Base-by-base conservation (phyloP, 2,888 invertebrate genomes). In the Agrochola lota region DNA sequence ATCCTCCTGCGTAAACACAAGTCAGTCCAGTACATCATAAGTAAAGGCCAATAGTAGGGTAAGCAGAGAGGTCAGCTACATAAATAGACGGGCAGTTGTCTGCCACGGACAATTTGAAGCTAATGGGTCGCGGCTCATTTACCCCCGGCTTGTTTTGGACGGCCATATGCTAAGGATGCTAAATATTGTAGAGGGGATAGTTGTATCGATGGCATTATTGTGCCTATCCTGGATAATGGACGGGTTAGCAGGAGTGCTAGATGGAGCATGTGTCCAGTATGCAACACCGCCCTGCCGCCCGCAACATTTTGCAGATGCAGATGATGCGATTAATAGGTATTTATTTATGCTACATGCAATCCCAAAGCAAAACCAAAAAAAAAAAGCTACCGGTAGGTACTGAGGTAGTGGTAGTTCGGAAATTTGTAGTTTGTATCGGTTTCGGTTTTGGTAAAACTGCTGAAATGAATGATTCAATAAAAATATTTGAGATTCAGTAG, bases 91-190 rank as follows among this genome's bases (percentile, higher is more conserved):
- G 81, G 81, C 86, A 86, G 90, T 90, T 90, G 92, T 91, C 92
- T 90, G 90, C 77, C 89, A 92, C 94, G 95, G 91, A 84, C 93
- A 92, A 94, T 94, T 95, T 91, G 94, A 89, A 88, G 87, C 87
- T 90, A 94, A 95, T 94, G 94, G 93, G 77, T 89, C 94, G 90
- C 92, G 94, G 87, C 91, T 93, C 94, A 94, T 95, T 94, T 91
- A 87, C 87, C 83, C 85, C 88, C 85, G 85, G 89, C 90, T 84
- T 89, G 90, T 89, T 90, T 89, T 86, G 89, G 89, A 90, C 79
- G 77, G 68, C 40, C 87, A 81, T 70, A 88, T 72, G 80, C 77
- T 85, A 90, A 83, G 71, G 35, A 76, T 35, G n/a, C 83, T 84
- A 87, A 86, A 88, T 74, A 81, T 23, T 23, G 46, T 20, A 89